Evolutionary conservation across 2,888 invertebrate genomes (phyloP).

Genomic region (Doris montereyensis): DNA sequence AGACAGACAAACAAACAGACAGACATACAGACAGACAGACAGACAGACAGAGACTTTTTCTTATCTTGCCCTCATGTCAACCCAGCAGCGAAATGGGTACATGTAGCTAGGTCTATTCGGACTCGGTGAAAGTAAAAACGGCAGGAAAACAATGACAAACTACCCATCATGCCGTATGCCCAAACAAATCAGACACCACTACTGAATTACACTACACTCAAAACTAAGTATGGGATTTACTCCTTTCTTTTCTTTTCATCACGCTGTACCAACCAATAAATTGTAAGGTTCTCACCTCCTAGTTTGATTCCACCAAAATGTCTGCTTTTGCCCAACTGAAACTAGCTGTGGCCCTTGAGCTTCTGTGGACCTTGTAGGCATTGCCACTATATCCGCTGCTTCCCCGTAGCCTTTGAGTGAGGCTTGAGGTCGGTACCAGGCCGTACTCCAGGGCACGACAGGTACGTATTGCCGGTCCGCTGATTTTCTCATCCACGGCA

Average conservation of each 20-base stretch:
- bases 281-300: slow-evolving; percentile 22
- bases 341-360: slow-evolving; percentile 3
- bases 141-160: no score
- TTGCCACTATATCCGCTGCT: background rate
- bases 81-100: no score
- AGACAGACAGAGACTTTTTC: background rate
- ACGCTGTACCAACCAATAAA: no score
- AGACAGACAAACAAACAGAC: no score
- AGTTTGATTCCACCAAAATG: slow-evolving; percentile 10
- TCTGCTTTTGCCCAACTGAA: slow-evolving; percentile 25
- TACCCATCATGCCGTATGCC: no score
- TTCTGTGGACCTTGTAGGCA: background rate
- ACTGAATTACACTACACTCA: no score
- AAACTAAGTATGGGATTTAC: no score
- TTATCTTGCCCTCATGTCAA: background rate
- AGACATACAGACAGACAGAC: no score
- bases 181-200: no score
- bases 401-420: slow-evolving; percentile 15
- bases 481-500: slow-evolving; percentile 4
- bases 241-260: no score
- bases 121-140: no score
- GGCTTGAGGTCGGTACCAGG: slow-evolving; percentile 24
- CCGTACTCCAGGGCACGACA: slow-evolving; percentile 36
- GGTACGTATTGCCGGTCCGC: background rate
- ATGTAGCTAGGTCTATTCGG: no score